Evolutionary conservation across 2,113 vertebrate species (phyloP).

Genomic region (Theristicus caerulescens): DNA sequence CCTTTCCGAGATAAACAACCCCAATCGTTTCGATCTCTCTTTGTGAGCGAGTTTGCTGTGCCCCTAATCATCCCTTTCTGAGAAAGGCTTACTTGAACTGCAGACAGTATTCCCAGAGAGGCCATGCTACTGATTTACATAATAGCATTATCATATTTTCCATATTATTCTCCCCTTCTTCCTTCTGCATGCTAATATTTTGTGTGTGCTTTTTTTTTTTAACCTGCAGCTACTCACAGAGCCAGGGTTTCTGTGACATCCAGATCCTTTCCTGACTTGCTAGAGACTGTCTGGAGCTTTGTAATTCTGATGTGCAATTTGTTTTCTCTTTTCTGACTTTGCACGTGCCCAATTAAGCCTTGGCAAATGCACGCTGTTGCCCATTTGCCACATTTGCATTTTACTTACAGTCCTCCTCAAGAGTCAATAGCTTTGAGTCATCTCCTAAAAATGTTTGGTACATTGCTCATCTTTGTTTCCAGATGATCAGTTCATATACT

Average conservation of each 20-base stretch:
- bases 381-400: not conserved
- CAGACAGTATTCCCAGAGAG: slow-evolving; percentile 59
- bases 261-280: not conserved
- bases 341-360: not conserved
- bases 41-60: not conserved
- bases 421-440: slow-evolving; percentile 12
- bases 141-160: slow-evolving; percentile 67
- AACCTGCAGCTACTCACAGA: slow-evolving; percentile 8
- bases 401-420: not conserved
- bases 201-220: not conserved
- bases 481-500: not conserved
- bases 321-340: not conserved
- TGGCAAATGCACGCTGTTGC: not conserved
- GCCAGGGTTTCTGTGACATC: not conserved
- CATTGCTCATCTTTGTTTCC: slow-evolving; percentile 20
- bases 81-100: slow-evolving; percentile 49
- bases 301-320: not conserved
- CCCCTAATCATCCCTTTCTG: slow-evolving; percentile 34
- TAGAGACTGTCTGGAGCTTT: not conserved
- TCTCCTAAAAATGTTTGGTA: not conserved
- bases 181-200: slow-evolving; percentile 40
- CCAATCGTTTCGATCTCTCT: not conserved
- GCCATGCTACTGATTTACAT: slow-evolving; percentile 10
- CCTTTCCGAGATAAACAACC: slow-evolving; percentile 34
- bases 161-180: slow-evolving; percentile 32